Evolutionary conservation across 2,797 vertebrate species (phyloP), one percentile per base, ranked within the genome.

Genomic region (Cirrhinus molitorella): DNA sequence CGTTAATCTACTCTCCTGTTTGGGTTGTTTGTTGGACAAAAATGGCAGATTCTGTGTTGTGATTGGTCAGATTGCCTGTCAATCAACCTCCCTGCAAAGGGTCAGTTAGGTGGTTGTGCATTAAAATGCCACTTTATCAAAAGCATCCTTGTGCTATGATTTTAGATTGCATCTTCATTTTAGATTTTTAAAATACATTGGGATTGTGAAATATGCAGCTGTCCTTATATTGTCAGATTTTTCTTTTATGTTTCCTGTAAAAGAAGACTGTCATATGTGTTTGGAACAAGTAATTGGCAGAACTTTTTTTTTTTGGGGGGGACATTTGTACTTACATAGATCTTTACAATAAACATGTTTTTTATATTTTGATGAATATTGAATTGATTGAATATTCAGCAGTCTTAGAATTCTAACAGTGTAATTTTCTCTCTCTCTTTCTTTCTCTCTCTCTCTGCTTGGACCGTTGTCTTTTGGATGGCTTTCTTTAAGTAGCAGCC

Each of bases 401-500:
- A 16, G 6, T 7, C 25, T 28, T 61, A 61, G 25, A 63, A 31
- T 63, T 31, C 31, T 8, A 9, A 14, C 14, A 31, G 59, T 12
- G n/a, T 12, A n/a, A 57, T n/a, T 21, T 55, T n/a, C 21, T 55
- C 21, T 12, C 55, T 5, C 55, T 5, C 11, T 3, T 2, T 8
- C 14, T 17, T 23, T 2, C n/a, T 0, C 12, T 59, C 57, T 28
- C 3, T 63, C 14, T 63, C 28, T 19, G 16, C 16, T 31, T 19
- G 61, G 61, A 63, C 16, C 9, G 16, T 31, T 31, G 28, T 31
- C 16, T 17, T 63, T 31, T 63, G 61, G 61, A 63, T 63, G 28
- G 16, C 61, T 63, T 73, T 31, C 47, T 34, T 31, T 53, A 49
- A 51, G 28, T 11, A 73, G 28, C 47, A 73, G 71, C 71, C 71